phyloP scores from a whole-genome alignment of 2,888 invertebrate genomes.

The Platerodrilus igneus region DNA sequence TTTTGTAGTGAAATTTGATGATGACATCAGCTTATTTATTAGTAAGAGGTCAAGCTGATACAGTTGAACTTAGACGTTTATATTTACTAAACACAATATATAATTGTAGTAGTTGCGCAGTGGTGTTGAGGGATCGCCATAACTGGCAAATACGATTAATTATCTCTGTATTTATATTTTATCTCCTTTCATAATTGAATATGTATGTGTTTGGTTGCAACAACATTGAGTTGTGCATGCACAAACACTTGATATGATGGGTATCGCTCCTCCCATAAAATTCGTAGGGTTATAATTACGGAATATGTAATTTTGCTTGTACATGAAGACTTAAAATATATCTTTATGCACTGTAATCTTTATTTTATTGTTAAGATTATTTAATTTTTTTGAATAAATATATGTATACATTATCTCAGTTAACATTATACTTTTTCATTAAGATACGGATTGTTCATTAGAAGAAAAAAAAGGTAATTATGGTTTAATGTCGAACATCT shows the following conservation, averaged over 20 bases:
- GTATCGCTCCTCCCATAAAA: slow-evolving; percentile 43
- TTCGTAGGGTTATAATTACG: slow-evolving; percentile 51
- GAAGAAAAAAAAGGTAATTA: no score
- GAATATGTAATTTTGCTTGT: slow-evolving; percentile 70
- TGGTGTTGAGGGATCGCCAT: slow-evolving; percentile 47
- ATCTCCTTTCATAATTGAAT: slow-evolving; percentile 42
- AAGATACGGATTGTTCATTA: no score
- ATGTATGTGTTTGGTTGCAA: slow-evolving; percentile 41
- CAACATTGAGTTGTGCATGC: slow-evolving; percentile 36
- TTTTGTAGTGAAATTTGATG: slow-evolving; percentile 35
- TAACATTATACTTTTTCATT: no score
- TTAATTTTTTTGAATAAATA: no score
- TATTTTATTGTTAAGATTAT: no score
- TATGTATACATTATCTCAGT: no score
- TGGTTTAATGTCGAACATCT: no score
- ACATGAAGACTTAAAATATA: slow-evolving; percentile 74
- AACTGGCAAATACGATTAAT: slow-evolving; percentile 46
- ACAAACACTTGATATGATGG: slow-evolving; percentile 44
- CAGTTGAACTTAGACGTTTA: slow-evolving; percentile 40
- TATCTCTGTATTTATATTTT: slow-evolving; percentile 47
- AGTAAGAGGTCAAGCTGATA: slow-evolving; percentile 30
- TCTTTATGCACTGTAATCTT: slow-evolving; percentile 63
- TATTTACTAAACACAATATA: slow-evolving; percentile 39
- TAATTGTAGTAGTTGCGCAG: slow-evolving; percentile 45
- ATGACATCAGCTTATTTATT: slow-evolving; percentile 36